Base-by-base conservation (phyloP, 2,797 vertebrate species). In the Thunnus albacares region DNA sequence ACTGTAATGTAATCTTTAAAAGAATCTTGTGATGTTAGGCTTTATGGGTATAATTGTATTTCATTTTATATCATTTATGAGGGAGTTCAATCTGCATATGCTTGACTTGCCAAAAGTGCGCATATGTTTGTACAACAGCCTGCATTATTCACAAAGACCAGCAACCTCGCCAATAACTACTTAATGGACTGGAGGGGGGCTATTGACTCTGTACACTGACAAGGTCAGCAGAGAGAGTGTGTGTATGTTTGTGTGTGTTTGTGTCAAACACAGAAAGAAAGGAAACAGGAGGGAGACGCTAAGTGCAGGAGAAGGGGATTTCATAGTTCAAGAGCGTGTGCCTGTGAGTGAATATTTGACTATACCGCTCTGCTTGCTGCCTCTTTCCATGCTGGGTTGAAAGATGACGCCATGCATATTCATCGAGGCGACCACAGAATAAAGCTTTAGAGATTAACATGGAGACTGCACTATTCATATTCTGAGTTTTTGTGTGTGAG, bases 121-220 rank as follows among this genome's bases (percentile, higher is more conserved):
- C 2, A 3, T 75, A 58, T 87, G 69, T 87, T 90, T 88, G 65
- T 65, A 80, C 80, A 84, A 81, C 74, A 83, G 78, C 75, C 55
- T 85, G 69, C 60, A 85, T 90, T 79, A 89, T 86, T 91, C 66
- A 89, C 52, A 65, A 71, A 78, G 61, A 82, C 45, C 64, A 66
- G 66, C 64, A 75, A 75, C 53, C 67, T 84, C 35, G 2, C 59
- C 81, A 79, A 68, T 82, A 84, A 85, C 81, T 55, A 71, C 75
- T 81, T 86, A 89, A 90, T 88, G 79, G 83, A 82, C 75, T 81
- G 53, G 35, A 86, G 67, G 75, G 59, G 26, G 41, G 49, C 62
- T 73, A 53, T 84, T 87, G 83, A 91, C 89, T 86, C 67, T 72
- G 62, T 41, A 33, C 3, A 1, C 70, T 81, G 83, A 89, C 86